Evolutionary conservation across 2,113 vertebrate genomes (phyloP).

Genomic region (Amia ocellicauda): DNA sequence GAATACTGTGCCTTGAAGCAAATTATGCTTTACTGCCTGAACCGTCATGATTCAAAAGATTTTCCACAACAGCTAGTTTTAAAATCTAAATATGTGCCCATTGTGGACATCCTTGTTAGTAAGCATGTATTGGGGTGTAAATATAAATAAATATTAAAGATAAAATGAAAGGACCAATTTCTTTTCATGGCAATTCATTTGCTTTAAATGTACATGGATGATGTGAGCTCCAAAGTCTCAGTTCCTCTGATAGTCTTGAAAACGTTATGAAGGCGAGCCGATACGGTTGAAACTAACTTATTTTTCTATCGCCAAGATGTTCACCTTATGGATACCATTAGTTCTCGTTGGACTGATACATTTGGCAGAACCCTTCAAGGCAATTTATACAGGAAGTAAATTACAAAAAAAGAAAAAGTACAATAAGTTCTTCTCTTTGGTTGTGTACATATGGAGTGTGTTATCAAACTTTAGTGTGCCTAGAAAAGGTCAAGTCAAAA

Average conservation of each 20-base stretch:
- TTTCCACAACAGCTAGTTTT: too few relatives aligned
- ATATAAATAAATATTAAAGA: too few relatives aligned
- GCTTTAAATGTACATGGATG: too few relatives aligned
- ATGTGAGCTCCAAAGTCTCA: too few relatives aligned
- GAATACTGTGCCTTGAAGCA: too few relatives aligned
- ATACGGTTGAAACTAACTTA: not conserved
- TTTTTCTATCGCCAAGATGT: not conserved
- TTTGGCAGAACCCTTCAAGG: not conserved
- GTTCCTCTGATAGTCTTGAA: not conserved
- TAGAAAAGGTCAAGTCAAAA: not conserved
- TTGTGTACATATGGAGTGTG: not conserved
- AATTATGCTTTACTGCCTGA: too few relatives aligned
- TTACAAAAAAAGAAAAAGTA: not conserved
- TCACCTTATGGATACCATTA: constrained; percentile 5
- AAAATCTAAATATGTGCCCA: too few relatives aligned
- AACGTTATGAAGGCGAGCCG: not conserved
- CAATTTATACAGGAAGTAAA: not conserved
- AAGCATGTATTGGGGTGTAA: too few relatives aligned
- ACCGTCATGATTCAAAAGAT: too few relatives aligned
- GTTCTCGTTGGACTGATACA: not conserved
- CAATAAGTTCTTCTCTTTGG: constrained; percentile 3
- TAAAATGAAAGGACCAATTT: too few relatives aligned
- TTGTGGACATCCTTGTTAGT: too few relatives aligned
- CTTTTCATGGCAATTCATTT: too few relatives aligned
- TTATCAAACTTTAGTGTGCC: not conserved